Conservation (phyloP, 2,797 vertebrate species). For the Pygocentrus nattereri region DNA sequence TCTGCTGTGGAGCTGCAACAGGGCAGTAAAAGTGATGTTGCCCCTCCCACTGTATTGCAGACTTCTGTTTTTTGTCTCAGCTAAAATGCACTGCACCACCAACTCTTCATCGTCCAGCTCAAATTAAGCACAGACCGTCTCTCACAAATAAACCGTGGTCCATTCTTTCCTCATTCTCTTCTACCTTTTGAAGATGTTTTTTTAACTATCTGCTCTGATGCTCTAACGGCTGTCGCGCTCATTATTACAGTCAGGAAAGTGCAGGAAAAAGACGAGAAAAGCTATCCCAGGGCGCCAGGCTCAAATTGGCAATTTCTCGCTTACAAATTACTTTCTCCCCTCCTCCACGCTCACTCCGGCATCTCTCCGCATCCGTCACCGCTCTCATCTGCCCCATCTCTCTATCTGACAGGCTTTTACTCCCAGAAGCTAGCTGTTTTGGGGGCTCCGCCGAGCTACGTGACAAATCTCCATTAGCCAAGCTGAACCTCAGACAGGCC, state of each 20-base stretch:
- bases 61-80: too few species aligned
- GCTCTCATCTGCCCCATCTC: conserved; percentile 51
- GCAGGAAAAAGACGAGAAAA: conserved; percentile 52
- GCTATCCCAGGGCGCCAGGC: conserved; percentile 58
- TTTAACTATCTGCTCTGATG: conserved; percentile 32
- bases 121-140: too few species aligned
- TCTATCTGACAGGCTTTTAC: conserved; percentile 24
- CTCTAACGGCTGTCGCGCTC: conserved; percentile 28
- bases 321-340: conserved; percentile 65
- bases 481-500: neutral
- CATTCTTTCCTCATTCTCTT: neutral
- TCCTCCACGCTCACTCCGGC: neutral
- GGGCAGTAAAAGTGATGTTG: too few species aligned
- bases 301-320: conserved; percentile 73
- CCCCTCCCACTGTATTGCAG: too few species aligned
- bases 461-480: conserved; percentile 10
- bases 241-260: conserved; percentile 50
- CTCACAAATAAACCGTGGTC: conserved; percentile 11
- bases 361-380: conserved; percentile 20
- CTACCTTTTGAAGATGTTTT: conserved; percentile 7
- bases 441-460: conserved; percentile 1
- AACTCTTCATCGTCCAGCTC: too few species aligned
- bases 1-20: too few species aligned
- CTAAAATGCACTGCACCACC: too few species aligned
- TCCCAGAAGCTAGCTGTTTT: conserved; percentile 22